Conservation (phyloP, 2,888 invertebrate species). For the Plagiodera versicolora region DNA sequence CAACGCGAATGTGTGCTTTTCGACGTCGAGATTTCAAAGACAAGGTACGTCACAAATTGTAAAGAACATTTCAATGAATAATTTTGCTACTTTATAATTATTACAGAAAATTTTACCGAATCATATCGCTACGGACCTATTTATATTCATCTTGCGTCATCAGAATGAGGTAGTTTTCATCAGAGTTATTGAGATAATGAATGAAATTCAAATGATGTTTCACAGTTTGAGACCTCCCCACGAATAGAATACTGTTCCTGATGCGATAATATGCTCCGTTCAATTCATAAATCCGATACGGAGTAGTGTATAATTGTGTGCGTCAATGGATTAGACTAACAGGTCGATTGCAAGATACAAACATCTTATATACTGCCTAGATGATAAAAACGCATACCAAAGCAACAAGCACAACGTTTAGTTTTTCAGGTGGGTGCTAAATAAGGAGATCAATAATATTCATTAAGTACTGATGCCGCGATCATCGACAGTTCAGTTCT, state of each 20-base stretch:
- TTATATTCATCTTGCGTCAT: background rate
- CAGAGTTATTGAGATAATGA: background rate
- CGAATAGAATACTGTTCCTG: constrained; percentile 15
- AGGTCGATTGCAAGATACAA: constrained; percentile 33
- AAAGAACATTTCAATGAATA: background rate
- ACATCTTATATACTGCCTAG: constrained; percentile 20
- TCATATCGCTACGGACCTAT: background rate
- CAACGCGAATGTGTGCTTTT: constrained; percentile 35
- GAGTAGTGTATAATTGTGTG: constrained; percentile 55
- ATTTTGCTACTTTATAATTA: background rate
- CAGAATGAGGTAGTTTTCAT: constrained; percentile 22
- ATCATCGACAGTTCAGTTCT: constrained; percentile 15
- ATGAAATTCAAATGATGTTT: constrained; percentile 4
- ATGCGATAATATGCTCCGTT: constrained; percentile 28
- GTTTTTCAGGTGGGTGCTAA: background rate
- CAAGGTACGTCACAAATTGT: constrained; percentile 19
- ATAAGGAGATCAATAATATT: constrained; percentile 11
- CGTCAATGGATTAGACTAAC: constrained; percentile 48
- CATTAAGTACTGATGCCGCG: constrained; percentile 29
- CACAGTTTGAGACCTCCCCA: constrained; percentile 15
- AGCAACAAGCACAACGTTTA: too few relatives aligned
- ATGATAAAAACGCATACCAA: constrained; percentile 7
- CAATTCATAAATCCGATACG: constrained; percentile 53
- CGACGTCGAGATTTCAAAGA: constrained; percentile 24
- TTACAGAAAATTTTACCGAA: background rate